phyloP scores from a whole-genome alignment of 2,888 invertebrate genomes.

The Macrosiphum euphorbiae region DNA sequence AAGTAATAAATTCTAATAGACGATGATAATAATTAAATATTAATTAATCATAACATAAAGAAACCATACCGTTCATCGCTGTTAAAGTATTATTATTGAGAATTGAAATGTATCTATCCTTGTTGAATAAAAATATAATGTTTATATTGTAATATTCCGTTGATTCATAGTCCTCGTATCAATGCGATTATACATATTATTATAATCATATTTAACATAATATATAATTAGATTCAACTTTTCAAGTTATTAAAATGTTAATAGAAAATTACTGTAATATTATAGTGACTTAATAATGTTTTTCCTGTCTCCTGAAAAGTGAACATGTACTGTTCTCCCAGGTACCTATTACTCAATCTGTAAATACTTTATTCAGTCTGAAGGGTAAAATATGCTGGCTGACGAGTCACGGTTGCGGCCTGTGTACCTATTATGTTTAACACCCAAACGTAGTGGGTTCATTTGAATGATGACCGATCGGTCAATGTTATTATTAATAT shows the following conservation, averaged over 20 bases:
- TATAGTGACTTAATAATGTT: neutral
- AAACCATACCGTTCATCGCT: neutral
- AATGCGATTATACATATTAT: neutral
- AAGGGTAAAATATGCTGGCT: neutral
- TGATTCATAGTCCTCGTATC: neutral
- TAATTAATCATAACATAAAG: neutral
- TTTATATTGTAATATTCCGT: neutral
- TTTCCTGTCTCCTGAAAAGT: neutral
- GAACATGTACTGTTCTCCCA: neutral
- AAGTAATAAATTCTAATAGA: neutral
- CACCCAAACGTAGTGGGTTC: neutral
- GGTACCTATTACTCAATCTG: neutral
- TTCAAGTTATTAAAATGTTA: neutral
- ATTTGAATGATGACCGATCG: slow-evolving; percentile 14
- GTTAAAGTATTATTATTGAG: neutral
- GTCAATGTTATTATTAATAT: neutral
- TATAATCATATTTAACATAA: neutral
- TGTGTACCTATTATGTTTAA: neutral
- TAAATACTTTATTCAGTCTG: neutral
- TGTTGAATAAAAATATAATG: neutral
- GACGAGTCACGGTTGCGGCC: neutral
- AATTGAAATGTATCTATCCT: neutral
- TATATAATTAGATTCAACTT: neutral
- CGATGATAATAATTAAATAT: neutral
- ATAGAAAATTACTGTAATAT: neutral